Conservation (phyloP, 2,113 vertebrate species). For the Neolamprologus tretocephalus region DNA sequence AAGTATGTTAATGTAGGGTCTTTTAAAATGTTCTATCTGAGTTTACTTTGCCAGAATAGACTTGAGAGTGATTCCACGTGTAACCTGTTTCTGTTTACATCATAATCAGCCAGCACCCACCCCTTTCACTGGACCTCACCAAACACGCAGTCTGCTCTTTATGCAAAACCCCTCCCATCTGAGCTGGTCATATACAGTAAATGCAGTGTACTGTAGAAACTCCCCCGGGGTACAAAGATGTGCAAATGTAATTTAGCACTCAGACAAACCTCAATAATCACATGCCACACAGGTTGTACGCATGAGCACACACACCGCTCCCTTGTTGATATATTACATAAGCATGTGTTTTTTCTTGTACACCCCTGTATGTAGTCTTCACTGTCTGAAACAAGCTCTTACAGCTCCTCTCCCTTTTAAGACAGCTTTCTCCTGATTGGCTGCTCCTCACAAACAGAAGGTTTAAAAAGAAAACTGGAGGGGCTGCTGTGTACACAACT, state of each 20-base stretch:
- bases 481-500: neutral
- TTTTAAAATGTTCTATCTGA: neutral
- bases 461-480: neutral
- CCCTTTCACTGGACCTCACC: neutral
- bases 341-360: neutral
- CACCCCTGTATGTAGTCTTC: neutral
- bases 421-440: neutral
- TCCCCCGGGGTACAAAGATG: neutral
- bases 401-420: neutral
- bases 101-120: neutral
- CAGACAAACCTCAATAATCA: neutral
- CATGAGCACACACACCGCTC: neutral
- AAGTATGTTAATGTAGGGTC: neutral
- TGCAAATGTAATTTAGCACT: slow-evolving; percentile 16
- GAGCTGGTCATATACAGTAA: slow-evolving; percentile 31
- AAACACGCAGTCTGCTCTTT: neutral
- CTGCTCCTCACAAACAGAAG: neutral
- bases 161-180: slow-evolving; percentile 17
- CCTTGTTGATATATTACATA: neutral
- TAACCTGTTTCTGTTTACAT: neutral
- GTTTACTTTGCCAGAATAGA: neutral
- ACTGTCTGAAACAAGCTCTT: neutral
- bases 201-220: neutral
- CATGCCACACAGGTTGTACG: neutral
- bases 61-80: neutral